Percentiles rank a stretch among this genome's conserved stretches.
Evolutionary conservation across 2,797 vertebrate genomes (phyloP).

Genomic region (Coccyzus lansbergi): DNA sequence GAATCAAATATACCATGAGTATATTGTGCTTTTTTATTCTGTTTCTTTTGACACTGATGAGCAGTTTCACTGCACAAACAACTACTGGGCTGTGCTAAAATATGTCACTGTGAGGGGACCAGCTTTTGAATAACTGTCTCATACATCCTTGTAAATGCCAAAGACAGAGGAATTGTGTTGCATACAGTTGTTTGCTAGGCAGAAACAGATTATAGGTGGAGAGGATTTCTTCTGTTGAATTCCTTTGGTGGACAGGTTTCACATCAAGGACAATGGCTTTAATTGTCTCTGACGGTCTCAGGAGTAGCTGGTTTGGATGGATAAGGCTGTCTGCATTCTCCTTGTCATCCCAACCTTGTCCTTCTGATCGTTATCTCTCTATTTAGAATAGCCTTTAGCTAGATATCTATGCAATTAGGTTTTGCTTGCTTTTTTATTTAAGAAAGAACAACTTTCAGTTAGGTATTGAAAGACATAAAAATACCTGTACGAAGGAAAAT

Average conservation of each 20-base stretch:
- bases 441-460: background rate
- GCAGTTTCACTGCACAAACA: background rate
- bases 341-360: background rate
- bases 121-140: background rate
- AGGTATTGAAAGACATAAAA: background rate
- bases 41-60: background rate
- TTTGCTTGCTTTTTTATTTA: background rate
- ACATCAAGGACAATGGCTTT: background rate
- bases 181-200: background rate
- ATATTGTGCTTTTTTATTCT: background rate
- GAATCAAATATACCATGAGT: background rate
- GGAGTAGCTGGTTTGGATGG: background rate
- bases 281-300: background rate
- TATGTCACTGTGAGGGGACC: background rate
- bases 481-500: background rate
- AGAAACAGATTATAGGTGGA: background rate
- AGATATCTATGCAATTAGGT: background rate
- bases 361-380: background rate
- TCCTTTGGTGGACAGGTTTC: background rate
- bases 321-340: background rate
- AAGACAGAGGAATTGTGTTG: background rate
- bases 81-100: background rate
- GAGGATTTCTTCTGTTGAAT: background rate
- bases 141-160: background rate
- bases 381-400: background rate